Evolutionary conservation across 2,797 vertebrate species (phyloP), one percentile per base, ranked within the genome.

Genomic region (Taeniopygia guttata): DNA sequence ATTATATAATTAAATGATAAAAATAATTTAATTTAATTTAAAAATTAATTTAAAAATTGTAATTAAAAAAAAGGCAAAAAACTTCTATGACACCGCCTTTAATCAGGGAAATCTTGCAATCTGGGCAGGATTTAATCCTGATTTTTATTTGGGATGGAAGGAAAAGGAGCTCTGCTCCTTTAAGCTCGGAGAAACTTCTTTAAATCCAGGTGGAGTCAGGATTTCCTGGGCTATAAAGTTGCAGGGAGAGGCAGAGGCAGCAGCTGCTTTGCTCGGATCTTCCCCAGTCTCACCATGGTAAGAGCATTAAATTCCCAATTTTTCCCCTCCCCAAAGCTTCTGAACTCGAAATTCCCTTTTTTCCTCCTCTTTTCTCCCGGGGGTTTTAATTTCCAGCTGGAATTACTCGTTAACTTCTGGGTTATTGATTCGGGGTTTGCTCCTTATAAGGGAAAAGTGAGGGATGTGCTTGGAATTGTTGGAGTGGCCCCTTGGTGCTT

Each of bases 401-500:
- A 3, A 38, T 77, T n/a, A 36, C 52, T 46, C 29, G 11, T 26
- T 52, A 23, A 45, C 32, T 86, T 7, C 4, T 21, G 51, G 34
- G 42, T 91, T 34, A 68, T 88, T 19, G 77, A 92, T 81, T 78
- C 74, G 0, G 7, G 11, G 6, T 94, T 92, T 93, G 92, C 78
- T 93, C 96, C 96, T 95, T 96, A 90, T 96, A 95, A 84, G 96
- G 96, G 87, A 89, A 96, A 95, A 95, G 49, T 29, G 36, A 73
- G 64, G 77, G 86, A 67, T 60, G 84, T n/a, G 66, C 48, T 48
- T 9, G 73, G 77, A 21, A 34, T 15, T 51, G 1, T 6, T 70
- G 26, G 2, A 69, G 60, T 25, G 87, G 64, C 43, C 34, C 48
- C 79, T 68, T 11, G 62, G 8, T 43, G 68, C 14, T 63, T 92